Conservation (phyloP, 2,888 invertebrate genomes). For the Tetropium fuscum region DNA sequence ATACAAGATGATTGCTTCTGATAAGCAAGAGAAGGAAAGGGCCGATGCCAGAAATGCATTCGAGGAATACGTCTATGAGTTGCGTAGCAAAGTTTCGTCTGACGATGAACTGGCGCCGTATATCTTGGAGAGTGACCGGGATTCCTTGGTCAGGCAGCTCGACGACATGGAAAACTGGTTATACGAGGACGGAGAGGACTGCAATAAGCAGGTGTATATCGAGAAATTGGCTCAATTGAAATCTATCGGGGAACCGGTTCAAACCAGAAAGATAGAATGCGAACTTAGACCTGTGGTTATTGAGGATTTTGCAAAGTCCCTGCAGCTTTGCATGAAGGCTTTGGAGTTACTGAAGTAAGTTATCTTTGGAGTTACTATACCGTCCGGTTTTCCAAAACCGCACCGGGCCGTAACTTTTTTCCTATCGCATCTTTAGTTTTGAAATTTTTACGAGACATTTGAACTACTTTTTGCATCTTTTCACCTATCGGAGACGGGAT, state of each 20-base stretch:
- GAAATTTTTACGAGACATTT: no score
- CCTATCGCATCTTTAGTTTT: neutral
- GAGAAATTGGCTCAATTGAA: conserved; percentile 74
- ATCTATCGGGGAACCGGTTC: conserved; percentile 90
- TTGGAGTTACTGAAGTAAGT: conserved; percentile 76
- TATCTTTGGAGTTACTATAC: neutral
- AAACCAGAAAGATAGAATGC: conserved; percentile 83
- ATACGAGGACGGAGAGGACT: conserved; percentile 97
- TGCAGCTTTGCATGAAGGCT: conserved; percentile 86
- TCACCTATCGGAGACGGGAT: no score
- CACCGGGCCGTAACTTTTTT: no score
- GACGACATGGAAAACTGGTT: conserved; percentile 96
- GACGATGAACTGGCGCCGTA: conserved; percentile 81
- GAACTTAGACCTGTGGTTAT: conserved; percentile 84
- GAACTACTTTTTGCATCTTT: no score
- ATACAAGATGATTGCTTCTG: conserved; percentile 72
- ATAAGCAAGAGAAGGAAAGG: conserved; percentile 93
- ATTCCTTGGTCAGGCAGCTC: conserved; percentile 74
- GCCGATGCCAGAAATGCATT: conserved; percentile 81
- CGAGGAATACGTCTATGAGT: conserved; percentile 94
- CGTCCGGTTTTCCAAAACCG: no score
- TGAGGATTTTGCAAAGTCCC: conserved; percentile 81
- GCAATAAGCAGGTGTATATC: conserved; percentile 74
- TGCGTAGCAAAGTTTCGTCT: conserved; percentile 80
- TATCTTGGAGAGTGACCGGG: conserved; percentile 78